phyloP scores from a whole-genome alignment of 2,113 vertebrate species.

The Oenanthe oenanthe region DNA sequence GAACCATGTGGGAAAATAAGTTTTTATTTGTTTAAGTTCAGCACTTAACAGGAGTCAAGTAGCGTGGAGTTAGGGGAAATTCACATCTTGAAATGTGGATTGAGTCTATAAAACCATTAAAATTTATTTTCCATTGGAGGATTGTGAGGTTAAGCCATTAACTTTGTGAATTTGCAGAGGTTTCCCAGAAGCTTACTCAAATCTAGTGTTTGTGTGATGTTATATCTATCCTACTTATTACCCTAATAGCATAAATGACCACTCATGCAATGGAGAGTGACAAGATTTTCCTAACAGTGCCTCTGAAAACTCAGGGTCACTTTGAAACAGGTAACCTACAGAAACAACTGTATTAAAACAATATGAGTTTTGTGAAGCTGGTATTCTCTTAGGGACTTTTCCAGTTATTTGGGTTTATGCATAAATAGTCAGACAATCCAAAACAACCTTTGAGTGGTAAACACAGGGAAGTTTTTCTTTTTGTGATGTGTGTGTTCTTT shows the following conservation, averaged over 20 bases:
- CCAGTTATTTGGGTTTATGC: not conserved
- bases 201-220: constrained; percentile 53
- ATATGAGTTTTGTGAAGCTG: not conserved
- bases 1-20: constrained; percentile 36
- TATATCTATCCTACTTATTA: constrained; percentile 68
- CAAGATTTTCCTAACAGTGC: constrained; percentile 33
- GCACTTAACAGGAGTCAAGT: constrained; percentile 52
- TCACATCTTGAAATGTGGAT: constrained; percentile 16
- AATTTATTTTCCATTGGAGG: constrained; percentile 72
- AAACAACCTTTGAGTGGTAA: not conserved
- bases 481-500: rapidly evolving
- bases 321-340: constrained; percentile 59
- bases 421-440: not conserved
- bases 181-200: constrained; percentile 75
- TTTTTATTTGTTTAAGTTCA: constrained; percentile 66
- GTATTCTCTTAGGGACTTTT: not conserved
- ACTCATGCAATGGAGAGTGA: constrained; percentile 59
- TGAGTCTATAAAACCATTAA: constrained; percentile 65
- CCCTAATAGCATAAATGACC: constrained; percentile 70
- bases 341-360: not conserved
- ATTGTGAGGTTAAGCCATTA: constrained; percentile 73
- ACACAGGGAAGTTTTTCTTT: not conserved
- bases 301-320: constrained; percentile 57
- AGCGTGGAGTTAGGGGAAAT: constrained; percentile 37
- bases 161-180: constrained; percentile 70